Conservation (phyloP, 2,113 vertebrate genomes). For the Syrmaticus mikado region DNA sequence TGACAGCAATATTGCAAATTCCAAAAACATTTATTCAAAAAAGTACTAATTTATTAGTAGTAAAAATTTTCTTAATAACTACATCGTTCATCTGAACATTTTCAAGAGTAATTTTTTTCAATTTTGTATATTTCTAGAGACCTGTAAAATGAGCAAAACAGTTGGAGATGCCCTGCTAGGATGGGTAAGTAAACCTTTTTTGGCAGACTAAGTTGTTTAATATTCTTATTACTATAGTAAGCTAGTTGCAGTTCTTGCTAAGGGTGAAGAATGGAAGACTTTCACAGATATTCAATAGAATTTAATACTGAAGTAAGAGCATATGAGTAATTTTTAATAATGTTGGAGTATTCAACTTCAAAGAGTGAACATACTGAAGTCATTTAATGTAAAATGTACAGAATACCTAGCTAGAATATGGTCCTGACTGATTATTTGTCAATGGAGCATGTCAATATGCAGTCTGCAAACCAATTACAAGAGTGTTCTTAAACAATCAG, state of each 20-base stretch:
- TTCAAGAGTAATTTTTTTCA: neutral
- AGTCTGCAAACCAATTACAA: neutral
- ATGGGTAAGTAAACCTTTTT: constrained; percentile 25
- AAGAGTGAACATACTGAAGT: constrained; percentile 18
- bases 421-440: neutral
- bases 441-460: neutral
- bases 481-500: neutral
- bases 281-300: constrained; percentile 7
- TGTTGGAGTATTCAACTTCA: constrained; percentile 19
- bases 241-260: constrained; percentile 19
- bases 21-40: neutral
- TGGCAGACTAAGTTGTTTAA: constrained; percentile 4
- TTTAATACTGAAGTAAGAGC: constrained; percentile 27
- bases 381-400: constrained; percentile 32
- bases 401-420: neutral
- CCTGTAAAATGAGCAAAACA: neutral
- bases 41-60: neutral
- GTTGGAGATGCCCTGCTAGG: neutral
- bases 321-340: constrained; percentile 38
- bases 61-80: neutral
- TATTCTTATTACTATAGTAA: neutral
- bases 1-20: neutral
- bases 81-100: neutral
- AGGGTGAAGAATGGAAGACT: constrained; percentile 18
- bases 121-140: neutral